Percentiles rank a stretch among this genome's conserved stretches.
phyloP scores from a whole-genome alignment of 2,113 vertebrate species.

The Centropus bengalensis region DNA sequence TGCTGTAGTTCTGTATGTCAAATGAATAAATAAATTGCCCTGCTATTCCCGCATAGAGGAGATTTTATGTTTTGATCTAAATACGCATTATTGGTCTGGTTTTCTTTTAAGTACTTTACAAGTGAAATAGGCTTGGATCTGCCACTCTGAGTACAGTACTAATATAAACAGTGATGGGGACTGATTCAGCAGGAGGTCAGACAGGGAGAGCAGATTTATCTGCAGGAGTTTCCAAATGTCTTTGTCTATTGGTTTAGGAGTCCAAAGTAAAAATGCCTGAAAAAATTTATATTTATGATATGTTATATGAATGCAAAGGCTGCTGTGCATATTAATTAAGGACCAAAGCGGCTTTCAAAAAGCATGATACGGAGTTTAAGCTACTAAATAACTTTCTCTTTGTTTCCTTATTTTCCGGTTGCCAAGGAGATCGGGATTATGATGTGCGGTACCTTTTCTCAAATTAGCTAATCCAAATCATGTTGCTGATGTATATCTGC shows the following conservation, averaged over 20 bases:
- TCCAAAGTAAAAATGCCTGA: background rate
- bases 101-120: background rate
- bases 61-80: background rate
- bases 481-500: background rate
- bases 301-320: background rate
- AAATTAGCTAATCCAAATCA: constrained; percentile 55
- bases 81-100: background rate
- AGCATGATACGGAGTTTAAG: background rate
- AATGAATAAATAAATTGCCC: background rate
- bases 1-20: background rate
- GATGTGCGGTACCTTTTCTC: background rate
- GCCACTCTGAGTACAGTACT: background rate
- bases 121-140: background rate
- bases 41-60: background rate
- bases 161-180: background rate
- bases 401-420: constrained; percentile 44
- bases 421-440: constrained; percentile 44
- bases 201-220: background rate
- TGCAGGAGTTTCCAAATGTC: background rate
- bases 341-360: constrained; percentile 8
- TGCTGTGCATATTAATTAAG: constrained; percentile 19
- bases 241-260: background rate
- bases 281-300: background rate
- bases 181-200: background rate
- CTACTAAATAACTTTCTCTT: constrained; percentile 28